These are phyloP conservation scores for Perizoma affinitatum DNA, from an alignment of 2,888 invertebrate species.

Conservation along the genomic window DNA sequence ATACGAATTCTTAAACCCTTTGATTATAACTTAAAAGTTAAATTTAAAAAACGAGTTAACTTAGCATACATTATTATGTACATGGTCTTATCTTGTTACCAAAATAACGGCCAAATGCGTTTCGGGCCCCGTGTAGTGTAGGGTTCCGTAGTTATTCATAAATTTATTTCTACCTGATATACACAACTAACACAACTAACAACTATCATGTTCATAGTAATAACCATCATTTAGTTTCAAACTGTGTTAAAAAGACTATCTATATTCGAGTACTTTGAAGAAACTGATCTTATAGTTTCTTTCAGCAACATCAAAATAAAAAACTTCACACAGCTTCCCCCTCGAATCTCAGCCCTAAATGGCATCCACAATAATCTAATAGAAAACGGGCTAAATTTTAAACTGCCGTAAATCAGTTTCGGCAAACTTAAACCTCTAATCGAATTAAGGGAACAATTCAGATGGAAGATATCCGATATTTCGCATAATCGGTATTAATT, in stretches of 20 bases:
- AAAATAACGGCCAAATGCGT: too few species aligned
- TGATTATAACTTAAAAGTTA: neutral
- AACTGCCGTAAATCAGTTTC: conserved; percentile 73
- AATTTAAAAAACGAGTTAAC: too few species aligned
- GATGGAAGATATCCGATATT: conserved; percentile 55
- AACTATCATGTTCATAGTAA: too few species aligned
- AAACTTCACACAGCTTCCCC: conserved; percentile 26
- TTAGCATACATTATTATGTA: too few species aligned
- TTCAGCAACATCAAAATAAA: conserved; percentile 8
- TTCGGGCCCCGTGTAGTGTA: too few species aligned
- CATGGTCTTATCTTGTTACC: too few species aligned
- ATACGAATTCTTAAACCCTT: conserved; percentile 14
- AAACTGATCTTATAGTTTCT: neutral
- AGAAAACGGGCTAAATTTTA: conserved; percentile 65
- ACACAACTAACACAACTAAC: too few species aligned
- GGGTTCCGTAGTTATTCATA: too few species aligned
- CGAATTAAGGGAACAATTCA: conserved; percentile 60
- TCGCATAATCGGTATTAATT: conserved; percentile 35
- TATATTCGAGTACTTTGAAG: too few species aligned
- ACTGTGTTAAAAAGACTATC: too few species aligned
- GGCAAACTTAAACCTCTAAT: conserved; percentile 54
- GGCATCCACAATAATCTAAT: conserved; percentile 65
- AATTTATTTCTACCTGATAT: too few species aligned
- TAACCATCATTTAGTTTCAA: too few species aligned
- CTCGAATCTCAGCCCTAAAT: conserved; percentile 51